These are phyloP conservation scores for Scaptomyza flava DNA, from an alignment of 2,888 invertebrate species.

Conservation along the genomic window DNA sequence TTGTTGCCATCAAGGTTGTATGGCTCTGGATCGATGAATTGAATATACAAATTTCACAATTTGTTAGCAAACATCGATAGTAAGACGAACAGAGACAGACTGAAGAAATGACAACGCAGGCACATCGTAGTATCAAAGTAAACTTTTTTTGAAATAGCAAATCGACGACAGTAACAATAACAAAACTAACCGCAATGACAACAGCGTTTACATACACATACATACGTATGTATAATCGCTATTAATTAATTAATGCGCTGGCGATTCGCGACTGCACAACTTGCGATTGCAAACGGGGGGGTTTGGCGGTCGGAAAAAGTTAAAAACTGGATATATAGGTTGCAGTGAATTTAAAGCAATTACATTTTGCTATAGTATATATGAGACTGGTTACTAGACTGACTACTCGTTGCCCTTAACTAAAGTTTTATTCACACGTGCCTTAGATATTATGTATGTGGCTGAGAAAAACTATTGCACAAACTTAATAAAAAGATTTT, in stretches of 20 bases:
- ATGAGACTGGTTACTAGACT: neutral
- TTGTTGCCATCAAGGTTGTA: slow-evolving; percentile 44
- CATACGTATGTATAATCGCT: slow-evolving; percentile 19
- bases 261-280: slow-evolving; percentile 43
- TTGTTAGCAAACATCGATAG: slow-evolving; percentile 36
- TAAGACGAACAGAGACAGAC: slow-evolving; percentile 16
- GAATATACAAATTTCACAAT: slow-evolving; percentile 58
- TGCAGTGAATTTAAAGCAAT: slow-evolving; percentile 12
- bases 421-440: neutral
- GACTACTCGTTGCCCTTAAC: neutral
- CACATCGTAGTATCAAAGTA: neutral
- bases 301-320: slow-evolving; percentile 1
- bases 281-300: slow-evolving; percentile 12
- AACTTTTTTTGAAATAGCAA: slow-evolving; percentile 19
- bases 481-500: too few relatives aligned
- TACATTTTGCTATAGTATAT: slow-evolving; percentile 14
- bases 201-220: slow-evolving; percentile 2
- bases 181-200: slow-evolving; percentile 28
- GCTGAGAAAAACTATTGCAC: neutral
- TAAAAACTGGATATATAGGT: slow-evolving; percentile 15
- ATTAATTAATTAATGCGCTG: slow-evolving; percentile 68
- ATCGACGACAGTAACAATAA: slow-evolving; percentile 20
- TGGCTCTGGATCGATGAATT: slow-evolving; percentile 38
- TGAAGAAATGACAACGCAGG: too few relatives aligned
- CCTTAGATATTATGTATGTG: too few relatives aligned